These are phyloP conservation scores for Procambarus clarkii DNA, from an alignment of 1,140 invertebrate species.

Conservation along the genomic window DNA sequence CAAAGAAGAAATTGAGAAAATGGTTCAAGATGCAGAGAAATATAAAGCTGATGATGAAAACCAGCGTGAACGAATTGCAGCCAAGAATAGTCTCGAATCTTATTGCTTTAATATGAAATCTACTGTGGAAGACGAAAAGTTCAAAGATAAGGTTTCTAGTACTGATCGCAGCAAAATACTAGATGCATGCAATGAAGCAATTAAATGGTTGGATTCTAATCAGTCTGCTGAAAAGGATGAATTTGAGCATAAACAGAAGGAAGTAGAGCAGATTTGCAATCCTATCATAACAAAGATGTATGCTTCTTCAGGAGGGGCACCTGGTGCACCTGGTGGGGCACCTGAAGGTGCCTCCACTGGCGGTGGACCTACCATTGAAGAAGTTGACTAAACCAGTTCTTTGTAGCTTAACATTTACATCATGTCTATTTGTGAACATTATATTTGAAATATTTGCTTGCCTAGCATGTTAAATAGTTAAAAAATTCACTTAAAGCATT, in stretches of 20 bases:
- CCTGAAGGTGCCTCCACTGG: not conserved
- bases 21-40: slow-evolving; percentile 72
- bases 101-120: slow-evolving; percentile 90
- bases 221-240: slow-evolving; percentile 76
- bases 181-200: slow-evolving; percentile 76
- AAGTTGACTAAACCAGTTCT: not conserved
- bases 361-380: not conserved
- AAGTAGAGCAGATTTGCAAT: slow-evolving; percentile 74
- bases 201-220: slow-evolving; percentile 77
- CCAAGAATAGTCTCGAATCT: slow-evolving; percentile 88
- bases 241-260: slow-evolving; percentile 75
- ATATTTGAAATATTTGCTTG: no score
- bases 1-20: slow-evolving; percentile 80
- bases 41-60: slow-evolving; percentile 73
- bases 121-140: slow-evolving; percentile 82
- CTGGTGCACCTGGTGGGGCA: not conserved
- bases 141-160: slow-evolving; percentile 79
- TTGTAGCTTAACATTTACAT: no score
- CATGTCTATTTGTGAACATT: no score
- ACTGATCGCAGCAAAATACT: slow-evolving; percentile 80
- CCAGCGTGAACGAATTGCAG: slow-evolving; percentile 79
- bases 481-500: no score
- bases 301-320: not conserved
- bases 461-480: no score
- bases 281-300: slow-evolving; percentile 39